These are phyloP conservation scores for Spinus olivaceus DNA, from an alignment of 2,797 vertebrate genomes.

Conservation along the genomic window DNA sequence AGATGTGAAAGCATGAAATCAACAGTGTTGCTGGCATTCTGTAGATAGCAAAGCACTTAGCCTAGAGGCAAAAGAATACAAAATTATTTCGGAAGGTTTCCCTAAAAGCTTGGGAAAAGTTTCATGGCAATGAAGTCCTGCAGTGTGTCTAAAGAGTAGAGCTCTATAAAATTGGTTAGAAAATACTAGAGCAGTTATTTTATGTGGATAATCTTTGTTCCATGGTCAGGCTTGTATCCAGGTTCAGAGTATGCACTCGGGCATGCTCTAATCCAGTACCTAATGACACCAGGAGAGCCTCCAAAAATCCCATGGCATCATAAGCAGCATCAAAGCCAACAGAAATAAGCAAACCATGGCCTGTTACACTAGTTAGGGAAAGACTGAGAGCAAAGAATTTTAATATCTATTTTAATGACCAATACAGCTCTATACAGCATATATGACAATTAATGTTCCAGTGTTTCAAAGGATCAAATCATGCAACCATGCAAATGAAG, in stretches of 20 bases:
- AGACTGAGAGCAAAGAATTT: not conserved
- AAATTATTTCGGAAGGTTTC: not conserved
- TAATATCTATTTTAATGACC: not conserved
- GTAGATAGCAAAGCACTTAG: not conserved
- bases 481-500: not conserved
- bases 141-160: not conserved
- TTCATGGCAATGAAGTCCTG: not conserved
- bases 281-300: not conserved
- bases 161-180: not conserved
- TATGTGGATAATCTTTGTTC: not conserved
- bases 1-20: not conserved
- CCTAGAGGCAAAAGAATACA: not conserved
- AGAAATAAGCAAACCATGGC: not conserved
- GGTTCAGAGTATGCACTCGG: not conserved
- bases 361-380: not conserved
- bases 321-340: accelerated
- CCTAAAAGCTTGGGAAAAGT: not conserved
- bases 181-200: not conserved
- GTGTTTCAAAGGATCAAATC: not conserved
- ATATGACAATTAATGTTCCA: not conserved
- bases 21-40: not conserved
- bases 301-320: not conserved
- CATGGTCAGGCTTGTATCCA: not conserved
- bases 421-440: not conserved
- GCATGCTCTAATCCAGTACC: not conserved